phyloP scores from a whole-genome alignment of 2,113 vertebrate species.

The Ibidorhyncha struthersii region DNA sequence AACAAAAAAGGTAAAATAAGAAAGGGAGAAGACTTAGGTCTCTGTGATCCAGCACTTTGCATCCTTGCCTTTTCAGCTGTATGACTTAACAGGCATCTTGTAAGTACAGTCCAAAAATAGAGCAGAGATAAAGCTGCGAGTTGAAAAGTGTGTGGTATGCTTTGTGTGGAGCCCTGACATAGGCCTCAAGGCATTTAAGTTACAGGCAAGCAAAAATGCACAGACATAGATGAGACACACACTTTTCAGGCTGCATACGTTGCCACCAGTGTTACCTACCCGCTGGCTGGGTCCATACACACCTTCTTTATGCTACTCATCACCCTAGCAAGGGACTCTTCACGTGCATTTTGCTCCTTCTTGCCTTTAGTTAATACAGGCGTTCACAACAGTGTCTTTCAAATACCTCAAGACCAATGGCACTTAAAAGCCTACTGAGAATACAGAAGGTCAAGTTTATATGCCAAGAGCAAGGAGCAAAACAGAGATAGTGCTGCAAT shows the following conservation, averaged over 20 bases:
- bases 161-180: background rate
- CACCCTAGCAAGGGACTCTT: background rate
- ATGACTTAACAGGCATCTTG: conserved; percentile 37
- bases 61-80: background rate
- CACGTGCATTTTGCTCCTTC: background rate
- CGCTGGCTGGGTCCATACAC: background rate
- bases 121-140: conserved; percentile 3
- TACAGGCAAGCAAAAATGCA: background rate
- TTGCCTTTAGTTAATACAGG: background rate
- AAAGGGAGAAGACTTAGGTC: background rate
- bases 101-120: conserved; percentile 44
- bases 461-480: background rate
- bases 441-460: background rate
- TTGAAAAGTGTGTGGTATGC: background rate
- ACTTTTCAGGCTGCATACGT: background rate
- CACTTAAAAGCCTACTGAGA: background rate
- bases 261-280: background rate
- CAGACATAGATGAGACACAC: background rate
- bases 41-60: background rate
- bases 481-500: background rate
- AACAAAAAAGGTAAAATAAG: background rate
- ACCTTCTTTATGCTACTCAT: background rate
- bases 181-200: background rate
- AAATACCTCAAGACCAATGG: background rate
- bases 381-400: background rate